Percentiles rank a stretch among this genome's conserved stretches.
Conservation (phyloP, 2,888 invertebrate genomes). For the Argyra leucocephala region DNA sequence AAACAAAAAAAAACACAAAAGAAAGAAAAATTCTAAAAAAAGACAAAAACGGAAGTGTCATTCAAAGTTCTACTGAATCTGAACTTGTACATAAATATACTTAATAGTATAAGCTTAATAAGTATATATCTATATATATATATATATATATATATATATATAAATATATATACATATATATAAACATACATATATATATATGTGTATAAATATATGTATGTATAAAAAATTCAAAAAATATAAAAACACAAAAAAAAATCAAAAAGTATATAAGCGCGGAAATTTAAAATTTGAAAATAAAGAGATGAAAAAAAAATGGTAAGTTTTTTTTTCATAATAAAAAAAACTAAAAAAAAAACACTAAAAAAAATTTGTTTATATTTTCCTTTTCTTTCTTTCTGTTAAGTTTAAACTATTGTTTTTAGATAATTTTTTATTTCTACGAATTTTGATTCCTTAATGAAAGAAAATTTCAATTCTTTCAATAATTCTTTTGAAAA, state of each 20-base stretch:
- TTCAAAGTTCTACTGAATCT: constrained; percentile 1
- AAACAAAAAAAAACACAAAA: background rate
- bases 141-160: too few relatives aligned
- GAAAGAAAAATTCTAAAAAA: background rate
- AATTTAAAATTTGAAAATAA: constrained; percentile 1
- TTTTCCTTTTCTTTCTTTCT: too few relatives aligned
- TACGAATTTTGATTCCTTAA: too few relatives aligned
- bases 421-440: too few relatives aligned
- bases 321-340: background rate
- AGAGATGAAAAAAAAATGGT: background rate
- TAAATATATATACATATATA: constrained; percentile 24
- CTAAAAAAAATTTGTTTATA: background rate
- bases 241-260: background rate
- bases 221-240: constrained; percentile 12
- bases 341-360: background rate
- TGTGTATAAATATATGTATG: constrained; percentile 23
- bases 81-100: constrained; percentile 35
- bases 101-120: constrained; percentile 41
- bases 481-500: too few relatives aligned
- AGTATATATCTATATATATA: constrained; percentile 22
- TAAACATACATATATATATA: constrained; percentile 21
- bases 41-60: background rate
- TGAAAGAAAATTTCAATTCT: too few relatives aligned
- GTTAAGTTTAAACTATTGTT: too few relatives aligned
- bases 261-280: background rate